Evolutionary conservation across 1,140 invertebrate species (phyloP), one percentile per base, ranked within the genome.

Genomic region (Temnothorax longispinosus): DNA sequence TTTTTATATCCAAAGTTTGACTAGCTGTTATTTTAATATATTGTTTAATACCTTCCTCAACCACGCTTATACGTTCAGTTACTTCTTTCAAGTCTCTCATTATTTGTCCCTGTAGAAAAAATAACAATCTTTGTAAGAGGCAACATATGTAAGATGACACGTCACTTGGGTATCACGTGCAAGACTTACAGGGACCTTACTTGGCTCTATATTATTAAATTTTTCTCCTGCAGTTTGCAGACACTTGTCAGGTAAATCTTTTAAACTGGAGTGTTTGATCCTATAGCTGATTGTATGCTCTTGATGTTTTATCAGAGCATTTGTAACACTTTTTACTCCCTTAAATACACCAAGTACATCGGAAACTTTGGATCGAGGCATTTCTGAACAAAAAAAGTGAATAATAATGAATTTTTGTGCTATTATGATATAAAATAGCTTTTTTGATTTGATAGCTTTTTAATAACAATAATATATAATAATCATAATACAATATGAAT

Each of bases 181-280:
- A 35, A 38, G 93, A 95, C 95, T 95, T 94, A 95, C 95, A 90
- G 95, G 92, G 92, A 94, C 82, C 90, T 95, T 95, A 94, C 92
- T 95, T 94, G 93, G 92, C 90, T 95, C 91, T 89, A 94, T 90
- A 13, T 94, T 89, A n/a, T 72, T 90, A 0, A 94, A 78, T 89
- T 92, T 93, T 71, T 89, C 89, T 32, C 88, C 86, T 11, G 87
- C 81, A 35, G 88, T 62, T 81, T 91, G 92, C 8, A 94, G 71
- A 72, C 89, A 90, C 13, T 93, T 87, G 35, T 94, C 87, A 2
- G 89, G 89, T 0, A 84, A 60, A 52, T 75, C 78, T 92, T 92
- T 93, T n/a, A 95, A 62, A 89, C 91, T 95, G 5, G 93, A 72
- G 88, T 94, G 87, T 87, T 90, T 92, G 8, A 95, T 38, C n/a